Evolutionary conservation across 2,113 vertebrate species (phyloP), one percentile per base, ranked within the genome.

Genomic region (Vidua chalybeata): DNA sequence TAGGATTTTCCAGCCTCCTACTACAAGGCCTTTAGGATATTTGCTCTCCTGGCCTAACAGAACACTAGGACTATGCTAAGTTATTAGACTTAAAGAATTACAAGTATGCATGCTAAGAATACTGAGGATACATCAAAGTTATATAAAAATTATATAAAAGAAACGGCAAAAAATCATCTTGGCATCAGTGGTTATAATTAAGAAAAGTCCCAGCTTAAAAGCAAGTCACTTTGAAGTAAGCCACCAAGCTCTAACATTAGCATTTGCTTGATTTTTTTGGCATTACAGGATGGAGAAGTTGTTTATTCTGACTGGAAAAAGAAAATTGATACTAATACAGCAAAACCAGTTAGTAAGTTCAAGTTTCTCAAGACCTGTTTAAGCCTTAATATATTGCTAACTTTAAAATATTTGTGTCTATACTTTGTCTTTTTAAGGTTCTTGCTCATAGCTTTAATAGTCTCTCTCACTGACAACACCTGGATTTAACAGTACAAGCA

Each of bases 271-370:
- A n/a, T 76, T 85, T 94, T 97, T 97, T 49, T 94, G 72, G 15
- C 63, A 81, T 89, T 71, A 84, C 89, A 99, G 99, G 98, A 98
- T 64, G 99, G 99, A 54, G 98, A 98, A 95, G 58, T 99, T 52
- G 18, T 99, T 94, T 98, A 98, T 96, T 98, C 97, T 20, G 96
- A 98, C 96, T 99, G 99, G 99, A 98, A 98, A 97, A 89, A 98
- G 95, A 98, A 97, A 92, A 98, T 94, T 24, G 97, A 98, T 26
- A 90, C 78, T 10, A 96, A 98, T 39, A 96, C 96, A 2, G 98
- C 97, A 94, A 98, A 93, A 81, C 80, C 97, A 45, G 89, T 94
- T 78, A 98, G 99, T 99, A 97, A 98, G 98, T 98, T 55, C 67
- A 63, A 81, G 24, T 59, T 91, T 94, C 64, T 92, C 11, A 69